These are phyloP conservation scores for Phoxinus dragarum DNA, from an alignment of 2,797 vertebrate genomes.

Conservation along the genomic window DNA sequence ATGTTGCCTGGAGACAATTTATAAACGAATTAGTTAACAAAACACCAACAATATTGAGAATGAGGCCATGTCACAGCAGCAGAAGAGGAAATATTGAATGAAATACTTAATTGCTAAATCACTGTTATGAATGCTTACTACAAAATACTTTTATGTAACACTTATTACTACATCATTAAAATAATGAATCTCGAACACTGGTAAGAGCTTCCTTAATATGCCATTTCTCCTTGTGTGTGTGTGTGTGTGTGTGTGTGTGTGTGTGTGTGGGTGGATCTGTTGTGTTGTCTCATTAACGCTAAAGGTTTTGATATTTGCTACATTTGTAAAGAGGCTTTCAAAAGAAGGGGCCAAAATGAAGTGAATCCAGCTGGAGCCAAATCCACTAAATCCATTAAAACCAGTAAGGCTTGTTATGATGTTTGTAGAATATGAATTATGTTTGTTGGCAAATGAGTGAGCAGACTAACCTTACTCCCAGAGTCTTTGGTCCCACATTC, in stretches of 20 bases:
- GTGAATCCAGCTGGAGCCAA: constrained; percentile 13
- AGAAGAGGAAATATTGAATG: constrained; percentile 75
- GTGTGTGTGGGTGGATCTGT: not conserved
- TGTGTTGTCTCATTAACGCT: not conserved
- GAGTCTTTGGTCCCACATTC: constrained; percentile 99
- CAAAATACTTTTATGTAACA: constrained; percentile 16
- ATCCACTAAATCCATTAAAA: constrained; percentile 4
- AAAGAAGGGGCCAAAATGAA: not conserved
- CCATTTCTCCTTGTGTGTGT: not conserved
- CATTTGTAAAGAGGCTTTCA: not conserved
- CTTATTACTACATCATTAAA: constrained; percentile 39
- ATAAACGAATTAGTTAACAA: constrained; percentile 67
- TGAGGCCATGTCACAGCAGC: constrained; percentile 74
- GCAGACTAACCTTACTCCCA: constrained; percentile 98
- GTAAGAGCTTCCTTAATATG: constrained; percentile 6
- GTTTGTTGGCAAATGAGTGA: constrained; percentile 35
- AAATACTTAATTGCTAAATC: constrained; percentile 44
- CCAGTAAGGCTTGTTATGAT: not conserved
- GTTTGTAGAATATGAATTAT: constrained; percentile 2
- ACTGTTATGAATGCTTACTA: constrained; percentile 27
- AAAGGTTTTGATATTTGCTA: not conserved
- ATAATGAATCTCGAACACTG: constrained; percentile 6
- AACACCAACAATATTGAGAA: constrained; percentile 71
- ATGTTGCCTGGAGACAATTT: constrained; percentile 23
- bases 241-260: not conserved